A percentile compares a stretch with the other conserved stretches of the same genome.
Conservation (phyloP, 2,113 vertebrate species). For the Choloepus hoffmanni region DNA sequence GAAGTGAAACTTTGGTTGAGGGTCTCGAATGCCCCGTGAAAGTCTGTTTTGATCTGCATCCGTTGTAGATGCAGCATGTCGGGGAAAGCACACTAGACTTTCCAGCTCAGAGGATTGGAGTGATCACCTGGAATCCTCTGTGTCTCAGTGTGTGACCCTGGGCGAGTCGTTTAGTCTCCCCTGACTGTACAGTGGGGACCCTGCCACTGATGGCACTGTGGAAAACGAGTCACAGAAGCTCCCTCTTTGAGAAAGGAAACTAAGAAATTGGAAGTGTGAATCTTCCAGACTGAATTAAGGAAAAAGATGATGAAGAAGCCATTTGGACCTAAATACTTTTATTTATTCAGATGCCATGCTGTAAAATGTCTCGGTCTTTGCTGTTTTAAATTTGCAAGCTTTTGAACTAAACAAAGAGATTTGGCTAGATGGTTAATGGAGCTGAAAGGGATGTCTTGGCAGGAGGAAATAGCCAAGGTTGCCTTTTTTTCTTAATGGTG, state of each 20-base stretch:
- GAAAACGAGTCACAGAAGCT: background rate
- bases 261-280: background rate
- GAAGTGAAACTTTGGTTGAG: background rate
- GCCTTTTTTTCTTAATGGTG: background rate
- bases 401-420: constrained; percentile 15
- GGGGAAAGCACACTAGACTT: background rate
- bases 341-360: background rate
- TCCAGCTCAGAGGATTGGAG: background rate
- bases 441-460: background rate
- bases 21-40: background rate
- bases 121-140: background rate
- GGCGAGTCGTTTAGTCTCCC: background rate
- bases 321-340: constrained; percentile 36
- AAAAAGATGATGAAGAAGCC: background rate
- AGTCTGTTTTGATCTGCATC: background rate
- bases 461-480: background rate
- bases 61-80: background rate
- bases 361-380: background rate
- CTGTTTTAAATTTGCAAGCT: constrained; percentile 1
- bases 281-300: background rate
- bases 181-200: background rate
- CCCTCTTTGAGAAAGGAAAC: constrained; percentile 30
- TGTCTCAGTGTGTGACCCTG: background rate
- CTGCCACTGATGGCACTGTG: background rate
- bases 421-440: background rate